Evolutionary conservation across 1,140 invertebrate genomes (phyloP), one percentile per base, ranked within the genome.

Genomic region (Vanessa tameamea): DNA sequence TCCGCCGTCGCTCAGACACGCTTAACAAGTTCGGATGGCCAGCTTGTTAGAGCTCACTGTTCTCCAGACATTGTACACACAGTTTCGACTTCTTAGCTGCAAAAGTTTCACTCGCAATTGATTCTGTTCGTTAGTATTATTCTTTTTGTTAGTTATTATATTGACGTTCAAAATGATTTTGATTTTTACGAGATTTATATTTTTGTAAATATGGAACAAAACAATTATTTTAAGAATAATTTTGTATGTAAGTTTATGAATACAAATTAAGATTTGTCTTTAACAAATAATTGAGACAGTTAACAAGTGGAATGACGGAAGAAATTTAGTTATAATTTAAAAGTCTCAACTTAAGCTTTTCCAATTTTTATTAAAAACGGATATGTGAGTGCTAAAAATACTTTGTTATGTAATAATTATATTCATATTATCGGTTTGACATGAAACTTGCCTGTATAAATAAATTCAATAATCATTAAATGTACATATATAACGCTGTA

Each of bases 11-110:
- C 77, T 80, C 71, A 75, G 76, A 80, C 73, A 76, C 83, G 83
- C 80, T 85, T 84, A 89, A 85, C 89, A 87, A 91, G 79, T 90
- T 91, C 75, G 76, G 81, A 87, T 90, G 85, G 84, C 75, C 78
- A 78, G 85, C 87, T 89, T 89, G 90, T 92, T 92, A 90, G 80
- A 82, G 83, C 84, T 83, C 75, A 80, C 80, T 82, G 81, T 79
- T 83, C 80, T 78, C 75, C 73, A 78, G 69, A 87, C 87, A 86
- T 83, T 87, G 87, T 88, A 80, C 80, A 85, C 82, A 86, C 77
- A 86, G 86, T 87, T 87, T 83, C 76, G 79, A 86, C 83, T 91
- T 86, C 86, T 87, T 84, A 84, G 83, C 85, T 83, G 82, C 70
- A 73, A 86, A 90, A 90, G 83, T 90, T 91, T 86, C 73, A 78